phyloP scores from a whole-genome alignment of 2,113 vertebrate genomes.

The Amblyornis subalaris region DNA sequence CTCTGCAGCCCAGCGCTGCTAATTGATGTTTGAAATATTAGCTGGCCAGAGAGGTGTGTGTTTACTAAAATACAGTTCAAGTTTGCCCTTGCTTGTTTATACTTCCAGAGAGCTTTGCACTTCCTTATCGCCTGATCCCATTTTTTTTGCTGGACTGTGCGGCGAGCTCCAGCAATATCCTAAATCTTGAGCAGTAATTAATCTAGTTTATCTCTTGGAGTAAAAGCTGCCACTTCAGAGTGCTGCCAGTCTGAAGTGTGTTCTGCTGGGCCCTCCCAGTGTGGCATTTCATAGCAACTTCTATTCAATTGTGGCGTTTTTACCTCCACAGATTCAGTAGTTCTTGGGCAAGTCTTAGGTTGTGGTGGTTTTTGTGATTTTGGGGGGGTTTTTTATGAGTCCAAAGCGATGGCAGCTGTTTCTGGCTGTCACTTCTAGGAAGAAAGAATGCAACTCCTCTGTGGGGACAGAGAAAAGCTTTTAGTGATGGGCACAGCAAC shows the following conservation, averaged over 20 bases:
- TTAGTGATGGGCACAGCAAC: background rate
- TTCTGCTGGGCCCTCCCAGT: background rate
- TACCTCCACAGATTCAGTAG: fast-evolving
- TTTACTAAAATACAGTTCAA: background rate
- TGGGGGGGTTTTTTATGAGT: background rate
- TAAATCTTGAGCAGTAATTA: background rate
- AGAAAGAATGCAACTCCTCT: background rate
- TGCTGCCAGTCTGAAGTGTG: background rate
- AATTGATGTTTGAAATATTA: conserved; percentile 5
- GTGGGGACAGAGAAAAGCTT: background rate
- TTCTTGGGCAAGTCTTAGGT: background rate
- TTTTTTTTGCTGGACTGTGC: background rate
- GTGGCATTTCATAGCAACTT: background rate
- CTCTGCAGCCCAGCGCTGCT: background rate
- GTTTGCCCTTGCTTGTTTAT: background rate
- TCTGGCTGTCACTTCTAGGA: background rate
- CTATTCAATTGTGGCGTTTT: background rate
- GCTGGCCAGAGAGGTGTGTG: background rate
- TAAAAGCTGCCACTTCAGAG: background rate
- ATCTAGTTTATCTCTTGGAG: background rate
- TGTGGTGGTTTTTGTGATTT: background rate
- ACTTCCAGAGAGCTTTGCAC: background rate
- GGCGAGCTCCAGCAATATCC: background rate
- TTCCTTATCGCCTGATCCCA: background rate
- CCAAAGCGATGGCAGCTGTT: background rate